phyloP scores from a whole-genome alignment of 2,888 invertebrate genomes.

The Drosophila setosimentum region DNA sequence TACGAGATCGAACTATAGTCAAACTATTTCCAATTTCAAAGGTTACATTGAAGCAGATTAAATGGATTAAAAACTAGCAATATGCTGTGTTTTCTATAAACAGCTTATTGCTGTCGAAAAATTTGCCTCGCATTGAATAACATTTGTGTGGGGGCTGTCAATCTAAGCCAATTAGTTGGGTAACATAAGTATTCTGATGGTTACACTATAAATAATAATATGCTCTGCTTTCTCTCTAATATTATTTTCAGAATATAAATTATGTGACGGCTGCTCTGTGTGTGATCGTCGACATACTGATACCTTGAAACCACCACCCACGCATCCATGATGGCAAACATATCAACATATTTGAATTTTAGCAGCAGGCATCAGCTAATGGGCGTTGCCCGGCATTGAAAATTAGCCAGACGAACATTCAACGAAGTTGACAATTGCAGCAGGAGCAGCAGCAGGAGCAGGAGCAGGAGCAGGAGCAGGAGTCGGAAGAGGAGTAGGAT shows the following conservation, averaged over 20 bases:
- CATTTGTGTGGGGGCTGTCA: constrained; percentile 15
- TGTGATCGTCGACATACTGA: background rate
- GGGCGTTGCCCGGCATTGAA: constrained; percentile 47
- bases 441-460: background rate
- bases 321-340: constrained; percentile 65
- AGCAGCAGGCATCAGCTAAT: constrained; percentile 43
- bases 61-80: background rate
- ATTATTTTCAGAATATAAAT: constrained; percentile 39
- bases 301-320: constrained; percentile 7
- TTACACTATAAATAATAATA: constrained; percentile 27
- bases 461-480: background rate
- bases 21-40: background rate
- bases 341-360: constrained; percentile 75
- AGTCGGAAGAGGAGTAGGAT: background rate
- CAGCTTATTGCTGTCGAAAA: background rate
- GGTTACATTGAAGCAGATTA: background rate
- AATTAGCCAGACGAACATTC: constrained; percentile 50
- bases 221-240: constrained; percentile 11
- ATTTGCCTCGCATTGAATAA: constrained; percentile 18
- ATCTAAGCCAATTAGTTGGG: constrained; percentile 38
- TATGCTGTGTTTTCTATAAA: background rate
- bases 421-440: constrained; percentile 21
- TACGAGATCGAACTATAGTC: too few relatives aligned
- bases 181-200: constrained; percentile 18
- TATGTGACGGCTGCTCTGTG: constrained; percentile 53